Evolutionary conservation across 2,888 invertebrate species (phyloP).

Genomic region (Caprella mutica): DNA sequence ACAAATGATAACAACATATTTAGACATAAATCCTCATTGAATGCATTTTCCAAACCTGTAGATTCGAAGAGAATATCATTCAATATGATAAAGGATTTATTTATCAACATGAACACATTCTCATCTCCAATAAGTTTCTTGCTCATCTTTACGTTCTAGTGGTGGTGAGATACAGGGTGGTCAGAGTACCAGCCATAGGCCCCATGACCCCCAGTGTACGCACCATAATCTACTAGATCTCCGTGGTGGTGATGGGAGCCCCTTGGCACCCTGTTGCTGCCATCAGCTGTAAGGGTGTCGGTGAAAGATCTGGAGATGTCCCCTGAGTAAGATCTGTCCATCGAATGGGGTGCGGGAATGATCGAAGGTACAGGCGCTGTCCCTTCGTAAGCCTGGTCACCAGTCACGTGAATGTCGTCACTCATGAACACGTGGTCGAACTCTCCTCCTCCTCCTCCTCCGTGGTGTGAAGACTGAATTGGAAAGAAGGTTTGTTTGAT

Average conservation of each 20-base stretch:
- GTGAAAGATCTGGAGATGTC: too few species aligned
- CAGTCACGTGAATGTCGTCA: neutral
- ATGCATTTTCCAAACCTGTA: too few species aligned
- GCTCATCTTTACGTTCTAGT: neutral
- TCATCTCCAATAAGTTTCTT: too few species aligned
- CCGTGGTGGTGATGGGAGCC: slow-evolving; percentile 6
- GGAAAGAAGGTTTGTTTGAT: too few species aligned
- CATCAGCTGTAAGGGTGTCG: neutral
- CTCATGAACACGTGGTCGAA: slow-evolving; percentile 1
- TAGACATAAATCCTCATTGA: too few species aligned
- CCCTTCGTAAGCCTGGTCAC: neutral
- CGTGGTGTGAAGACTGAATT: too few species aligned
- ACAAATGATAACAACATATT: too few species aligned
- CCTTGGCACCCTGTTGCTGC: neutral
- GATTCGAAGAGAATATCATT: too few species aligned
- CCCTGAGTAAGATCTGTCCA: neutral
- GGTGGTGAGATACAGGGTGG: slow-evolving; percentile 34
- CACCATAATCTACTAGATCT: slow-evolving; percentile 35
- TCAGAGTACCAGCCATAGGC: slow-evolving; percentile 39
- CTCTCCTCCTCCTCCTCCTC: too few species aligned
- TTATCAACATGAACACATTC: too few species aligned
- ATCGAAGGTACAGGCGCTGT: neutral
- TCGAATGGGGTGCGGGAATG: neutral
- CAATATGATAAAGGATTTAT: too few species aligned
- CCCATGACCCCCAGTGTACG: slow-evolving; percentile 38